These are phyloP conservation scores for Pseudomyrmex concolor DNA, from an alignment of 1,140 invertebrate species.

Conservation along the genomic window DNA sequence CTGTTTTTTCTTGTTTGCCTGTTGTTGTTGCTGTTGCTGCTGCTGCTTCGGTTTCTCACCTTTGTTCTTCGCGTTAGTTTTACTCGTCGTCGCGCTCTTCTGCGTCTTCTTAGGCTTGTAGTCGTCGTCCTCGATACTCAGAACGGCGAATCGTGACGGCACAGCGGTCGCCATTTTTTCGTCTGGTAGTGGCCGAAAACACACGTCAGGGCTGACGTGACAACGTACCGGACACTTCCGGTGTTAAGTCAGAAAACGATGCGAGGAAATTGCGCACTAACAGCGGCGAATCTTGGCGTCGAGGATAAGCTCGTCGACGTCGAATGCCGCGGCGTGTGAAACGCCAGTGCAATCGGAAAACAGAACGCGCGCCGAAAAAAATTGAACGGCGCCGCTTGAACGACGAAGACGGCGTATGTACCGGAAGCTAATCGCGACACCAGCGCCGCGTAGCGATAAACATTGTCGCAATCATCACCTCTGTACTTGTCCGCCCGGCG, in stretches of 20 bases:
- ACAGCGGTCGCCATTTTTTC: slow-evolving; percentile 84
- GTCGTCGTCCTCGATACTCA: slow-evolving; percentile 85
- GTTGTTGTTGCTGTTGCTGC: slow-evolving; percentile 76
- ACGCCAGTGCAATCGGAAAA: neutral
- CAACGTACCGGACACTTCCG: slow-evolving; percentile 68
- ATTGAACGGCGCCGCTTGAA: slow-evolving; percentile 32
- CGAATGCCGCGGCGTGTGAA: neutral
- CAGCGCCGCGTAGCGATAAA: neutral
- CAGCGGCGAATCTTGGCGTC: neutral
- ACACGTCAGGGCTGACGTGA: slow-evolving; percentile 41
- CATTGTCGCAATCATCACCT: neutral
- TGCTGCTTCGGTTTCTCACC: slow-evolving; percentile 77
- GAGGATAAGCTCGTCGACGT: neutral
- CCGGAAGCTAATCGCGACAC: slow-evolving; percentile 70
- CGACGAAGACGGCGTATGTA: slow-evolving; percentile 58
- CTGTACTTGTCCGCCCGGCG: slow-evolving; percentile 49
- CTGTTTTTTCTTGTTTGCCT: slow-evolving; percentile 81
- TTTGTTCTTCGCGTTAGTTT: slow-evolving; percentile 75
- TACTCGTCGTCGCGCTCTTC: slow-evolving; percentile 75
- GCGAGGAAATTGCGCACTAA: neutral
- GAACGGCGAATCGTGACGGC: slow-evolving; percentile 85
- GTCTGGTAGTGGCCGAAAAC: neutral
- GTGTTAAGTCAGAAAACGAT: slow-evolving; percentile 34
- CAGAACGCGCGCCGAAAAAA: slow-evolving; percentile 14
- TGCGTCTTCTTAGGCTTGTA: slow-evolving; percentile 79